phyloP scores from a whole-genome alignment of 2,113 vertebrate genomes.

The Malurus cyaneus region DNA sequence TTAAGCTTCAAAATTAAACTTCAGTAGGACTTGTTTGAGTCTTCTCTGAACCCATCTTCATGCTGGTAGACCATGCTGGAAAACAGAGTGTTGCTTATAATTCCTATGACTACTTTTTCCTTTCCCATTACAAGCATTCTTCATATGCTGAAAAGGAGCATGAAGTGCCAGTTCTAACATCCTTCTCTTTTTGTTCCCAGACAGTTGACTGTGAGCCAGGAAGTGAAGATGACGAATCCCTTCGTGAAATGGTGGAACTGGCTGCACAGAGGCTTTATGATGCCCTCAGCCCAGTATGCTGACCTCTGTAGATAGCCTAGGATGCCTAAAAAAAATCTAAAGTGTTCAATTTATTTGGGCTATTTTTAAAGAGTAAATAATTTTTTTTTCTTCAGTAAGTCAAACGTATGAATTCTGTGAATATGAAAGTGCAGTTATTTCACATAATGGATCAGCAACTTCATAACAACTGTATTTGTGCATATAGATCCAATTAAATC shows the following conservation, averaged over 20 bases:
- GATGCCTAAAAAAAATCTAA: background rate
- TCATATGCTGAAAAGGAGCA: background rate
- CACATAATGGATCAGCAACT: background rate
- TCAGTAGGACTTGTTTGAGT: background rate
- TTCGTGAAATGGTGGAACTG: slow-evolving; percentile 89
- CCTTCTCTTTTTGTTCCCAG: slow-evolving; percentile 63
- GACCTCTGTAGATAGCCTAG: slow-evolving; percentile 35
- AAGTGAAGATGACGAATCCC: slow-evolving; percentile 84
- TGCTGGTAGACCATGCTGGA: background rate
- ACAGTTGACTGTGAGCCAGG: slow-evolving; percentile 83
- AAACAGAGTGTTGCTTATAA: background rate
- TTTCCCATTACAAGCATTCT: background rate
- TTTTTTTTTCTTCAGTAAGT: background rate
- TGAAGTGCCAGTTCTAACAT: background rate
- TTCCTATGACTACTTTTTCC: background rate
- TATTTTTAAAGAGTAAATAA: slow-evolving; percentile 40
- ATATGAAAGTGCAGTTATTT: background rate
- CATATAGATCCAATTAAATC: background rate
- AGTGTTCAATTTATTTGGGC: background rate
- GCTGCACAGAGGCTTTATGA: slow-evolving; percentile 89
- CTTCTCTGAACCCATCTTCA: background rate
- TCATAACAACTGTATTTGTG: background rate
- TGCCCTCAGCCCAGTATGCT: slow-evolving; percentile 83
- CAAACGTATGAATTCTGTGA: background rate
- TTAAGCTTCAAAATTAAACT: background rate